phyloP scores from a whole-genome alignment of 2,113 vertebrate species.

The Thinocorus orbignyianus region DNA sequence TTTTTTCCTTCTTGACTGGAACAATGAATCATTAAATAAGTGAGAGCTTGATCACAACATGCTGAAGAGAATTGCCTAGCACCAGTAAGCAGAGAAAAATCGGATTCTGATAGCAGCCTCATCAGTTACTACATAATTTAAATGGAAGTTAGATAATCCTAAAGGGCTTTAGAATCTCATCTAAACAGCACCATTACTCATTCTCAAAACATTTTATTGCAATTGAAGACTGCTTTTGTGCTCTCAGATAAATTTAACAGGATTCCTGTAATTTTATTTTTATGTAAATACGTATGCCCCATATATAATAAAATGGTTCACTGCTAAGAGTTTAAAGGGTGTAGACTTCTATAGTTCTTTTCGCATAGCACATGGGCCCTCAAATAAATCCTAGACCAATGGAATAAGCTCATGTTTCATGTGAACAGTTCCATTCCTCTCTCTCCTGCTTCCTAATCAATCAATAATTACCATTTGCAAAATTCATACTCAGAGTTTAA shows the following conservation, averaged over 20 bases:
- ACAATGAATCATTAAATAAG: constrained; percentile 59
- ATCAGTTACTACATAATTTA: constrained; percentile 64
- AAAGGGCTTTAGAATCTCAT: constrained; percentile 58
- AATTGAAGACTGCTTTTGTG: neutral
- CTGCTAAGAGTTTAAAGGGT: neutral
- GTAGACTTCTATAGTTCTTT: neutral
- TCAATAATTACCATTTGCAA: neutral
- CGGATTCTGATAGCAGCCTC: constrained; percentile 46
- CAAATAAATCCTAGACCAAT: neutral
- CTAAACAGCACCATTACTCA: constrained; percentile 47
- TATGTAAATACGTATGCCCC: constrained; percentile 36
- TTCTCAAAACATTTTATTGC: constrained; percentile 52
- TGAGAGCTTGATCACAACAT: constrained; percentile 33
- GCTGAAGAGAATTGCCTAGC: constrained; percentile 43
- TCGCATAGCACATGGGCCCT: neutral
- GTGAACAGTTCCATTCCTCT: neutral
- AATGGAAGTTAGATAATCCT: constrained; percentile 54
- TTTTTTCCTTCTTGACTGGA: constrained; percentile 5
- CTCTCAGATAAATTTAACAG: constrained; percentile 52
- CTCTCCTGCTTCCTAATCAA: neutral
- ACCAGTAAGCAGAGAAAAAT: constrained; percentile 57
- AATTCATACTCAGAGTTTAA: neutral
- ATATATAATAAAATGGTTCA: constrained; percentile 32
- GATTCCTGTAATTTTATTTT: constrained; percentile 50
- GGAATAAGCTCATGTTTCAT: neutral